Evolutionary conservation across 2,888 invertebrate species (phyloP).

Genomic region (Andrena minutula): DNA sequence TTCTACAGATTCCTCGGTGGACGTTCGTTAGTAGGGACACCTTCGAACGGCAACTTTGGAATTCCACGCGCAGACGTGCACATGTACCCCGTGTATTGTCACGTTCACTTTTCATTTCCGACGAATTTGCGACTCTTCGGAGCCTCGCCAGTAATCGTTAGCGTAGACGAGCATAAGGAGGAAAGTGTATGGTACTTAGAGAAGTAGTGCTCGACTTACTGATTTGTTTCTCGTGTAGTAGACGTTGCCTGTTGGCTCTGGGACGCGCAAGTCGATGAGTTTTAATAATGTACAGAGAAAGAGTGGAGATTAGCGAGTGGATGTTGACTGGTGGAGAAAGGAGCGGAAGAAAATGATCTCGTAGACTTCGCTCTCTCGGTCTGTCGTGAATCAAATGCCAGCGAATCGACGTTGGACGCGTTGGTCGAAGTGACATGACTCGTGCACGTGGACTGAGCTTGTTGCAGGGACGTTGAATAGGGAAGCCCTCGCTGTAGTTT

Average conservation of each 20-base stretch:
- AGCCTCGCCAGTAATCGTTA: constrained; percentile 31
- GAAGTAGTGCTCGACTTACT: constrained; percentile 32
- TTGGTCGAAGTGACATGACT: background rate
- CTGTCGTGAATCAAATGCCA: background rate
- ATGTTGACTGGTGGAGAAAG: background rate
- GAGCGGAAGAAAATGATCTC: background rate
- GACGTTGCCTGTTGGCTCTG: constrained; percentile 22
- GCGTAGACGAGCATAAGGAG: constrained; percentile 32
- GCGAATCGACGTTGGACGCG: background rate
- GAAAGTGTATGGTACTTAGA: constrained; percentile 39
- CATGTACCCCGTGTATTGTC: no score
- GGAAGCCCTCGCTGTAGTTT: constrained; percentile 19
- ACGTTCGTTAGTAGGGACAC: background rate
- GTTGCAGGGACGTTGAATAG: constrained; percentile 4
- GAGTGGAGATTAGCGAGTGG: constrained; percentile 15
- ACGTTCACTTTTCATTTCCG: background rate
- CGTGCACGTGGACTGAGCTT: constrained; percentile 1
- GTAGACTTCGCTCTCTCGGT: background rate
- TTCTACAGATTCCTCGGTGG: background rate
- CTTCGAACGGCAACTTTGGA: background rate
- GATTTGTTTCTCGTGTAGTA: constrained; percentile 33
- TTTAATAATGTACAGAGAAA: constrained; percentile 5
- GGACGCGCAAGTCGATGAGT: background rate
- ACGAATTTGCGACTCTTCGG: constrained; percentile 16
- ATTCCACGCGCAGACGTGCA: background rate